These are phyloP conservation scores for Oncorhynchus tshawytscha DNA, from an alignment of 2,113 vertebrate genomes.

Conservation along the genomic window DNA sequence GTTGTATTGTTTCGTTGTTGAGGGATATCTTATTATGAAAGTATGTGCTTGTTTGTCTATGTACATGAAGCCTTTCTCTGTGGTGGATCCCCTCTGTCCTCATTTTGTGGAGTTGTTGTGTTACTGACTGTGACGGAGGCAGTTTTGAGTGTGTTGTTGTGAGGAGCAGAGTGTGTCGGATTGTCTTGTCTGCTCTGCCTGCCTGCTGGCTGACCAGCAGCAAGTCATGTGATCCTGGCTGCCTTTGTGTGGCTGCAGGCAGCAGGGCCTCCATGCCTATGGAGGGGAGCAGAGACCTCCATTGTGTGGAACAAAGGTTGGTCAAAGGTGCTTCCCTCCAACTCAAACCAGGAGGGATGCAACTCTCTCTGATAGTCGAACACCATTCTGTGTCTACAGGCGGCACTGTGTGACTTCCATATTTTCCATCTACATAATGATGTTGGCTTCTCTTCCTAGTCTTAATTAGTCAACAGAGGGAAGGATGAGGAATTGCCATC, in stretches of 20 bases:
- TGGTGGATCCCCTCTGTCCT: no score
- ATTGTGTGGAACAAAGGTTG: conserved; percentile 1
- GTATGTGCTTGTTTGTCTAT: neutral
- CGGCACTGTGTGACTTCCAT: neutral
- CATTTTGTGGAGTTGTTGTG: no score
- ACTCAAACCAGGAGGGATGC: neutral
- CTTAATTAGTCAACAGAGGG: neutral
- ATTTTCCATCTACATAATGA: neutral
- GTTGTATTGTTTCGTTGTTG: neutral
- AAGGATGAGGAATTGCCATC: neutral
- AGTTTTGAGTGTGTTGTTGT: conserved; percentile 1
- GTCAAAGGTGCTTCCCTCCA: neutral
- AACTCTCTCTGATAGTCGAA: neutral
- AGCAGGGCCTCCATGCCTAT: neutral
- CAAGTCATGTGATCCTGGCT: conserved; percentile 8
- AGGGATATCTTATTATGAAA: neutral
- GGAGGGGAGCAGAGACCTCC: neutral
- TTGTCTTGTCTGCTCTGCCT: neutral
- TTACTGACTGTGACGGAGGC: neutral
- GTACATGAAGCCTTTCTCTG: neutral
- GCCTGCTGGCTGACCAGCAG: conserved; percentile 1
- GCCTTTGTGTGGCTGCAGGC: conserved; percentile 1
- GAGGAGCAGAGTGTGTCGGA: neutral
- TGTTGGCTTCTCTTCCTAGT: neutral
- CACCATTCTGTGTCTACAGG: neutral